Evolutionary conservation across 2,888 invertebrate species (phyloP), one percentile per base, ranked within the genome.

Genomic region (Ophion costatus): DNA sequence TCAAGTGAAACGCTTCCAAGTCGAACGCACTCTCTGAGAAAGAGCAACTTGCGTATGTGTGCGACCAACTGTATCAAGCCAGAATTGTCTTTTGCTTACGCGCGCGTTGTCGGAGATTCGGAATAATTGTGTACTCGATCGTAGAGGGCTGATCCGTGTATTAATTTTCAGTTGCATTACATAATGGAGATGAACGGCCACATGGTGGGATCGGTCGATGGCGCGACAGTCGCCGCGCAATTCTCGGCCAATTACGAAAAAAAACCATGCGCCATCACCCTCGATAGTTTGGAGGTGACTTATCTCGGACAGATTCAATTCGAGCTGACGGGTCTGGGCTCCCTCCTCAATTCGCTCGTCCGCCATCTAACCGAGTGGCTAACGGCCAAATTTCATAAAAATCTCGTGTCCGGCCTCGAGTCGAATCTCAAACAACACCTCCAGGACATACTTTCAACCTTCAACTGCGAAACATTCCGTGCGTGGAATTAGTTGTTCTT

Each of bases 401-500:
- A 86, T 7, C 89, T 90, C 45, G 77, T 86, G 6, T 7, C 7
- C 3, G 63, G 17, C n/a, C 11, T 90, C 14, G 82, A 84, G 61
- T 42, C 20, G 17, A 82, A 78, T 38, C 59, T 87, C 33, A 82
- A 74, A 20, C 63, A 33, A 42, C 9, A 82, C 5, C 71, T 79
- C 3, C 11, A 77, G 20, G 14, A 83, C 14, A 71, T 83, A 57
- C 56, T 89, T 22, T 61, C 84, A 20, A 79, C 76, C 11, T 88
- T 89, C 17, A 56, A 89, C 59, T 89, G 89, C 67, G 88, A 89
- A 71, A 87, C 78, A 71, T 89, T 82, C 24, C 83, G 89, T 33
- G 83, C 86, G n/a, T 85, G 29, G 85, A n/a, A 64, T 22, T 24
- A 51, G 7, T 45, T 4, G 29, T 29, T 29, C 29, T 29, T 45